Base-by-base conservation (phyloP, 2,113 vertebrate genomes). In the Epinephelus cyanopodus region DNA sequence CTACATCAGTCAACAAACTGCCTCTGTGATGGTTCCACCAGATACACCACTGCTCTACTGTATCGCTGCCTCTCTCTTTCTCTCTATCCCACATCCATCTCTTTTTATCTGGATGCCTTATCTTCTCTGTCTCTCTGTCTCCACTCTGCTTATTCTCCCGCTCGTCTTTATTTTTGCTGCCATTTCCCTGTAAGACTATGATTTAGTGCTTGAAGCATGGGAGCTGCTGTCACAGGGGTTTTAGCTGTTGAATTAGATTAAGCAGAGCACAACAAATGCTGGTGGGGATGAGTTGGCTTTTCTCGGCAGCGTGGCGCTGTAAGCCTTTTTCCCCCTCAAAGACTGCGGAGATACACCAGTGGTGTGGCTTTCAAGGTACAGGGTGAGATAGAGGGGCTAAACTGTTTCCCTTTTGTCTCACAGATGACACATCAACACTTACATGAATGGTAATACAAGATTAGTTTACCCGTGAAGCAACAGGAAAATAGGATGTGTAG, bases 161-260 rank as follows among this genome's bases (percentile, higher is more conserved):
- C 81, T 87, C 70, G 29, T 48, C 64, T 67, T 29, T 53, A 68
- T 68, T 68, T 68, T 33, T 23, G 27, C 54, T 75, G 63, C 57
- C 3, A 2, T 73, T 90, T 85, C 63, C 37, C 42, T 73, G 50
- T 52, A 68, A 82, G 83, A 85, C 77, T 65, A 63, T 87, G 83
- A 91, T 92, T 88, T 87, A 42, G 71, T 70, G 90, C 80, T 93
- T 61, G 67, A 79, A 91, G 88, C 88, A 75, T 1, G 69, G 68
- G 45, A 77, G 81, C 84, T 82, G 79, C 82, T 89, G 87, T 88
- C 89, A 86, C 47, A 68, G 79, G 70, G 89, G 68, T 86, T 87
- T 90, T 90, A 83, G 87, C 85, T 74, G 87, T 78, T 90, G 91
- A 93, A 92, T 92, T 89, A 89, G 90, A 92, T 91, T 92, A 92